Percentiles rank a stretch among this genome's conserved stretches.
Evolutionary conservation across 2,888 invertebrate genomes (phyloP).

Genomic region (Leucophenga maculata): DNA sequence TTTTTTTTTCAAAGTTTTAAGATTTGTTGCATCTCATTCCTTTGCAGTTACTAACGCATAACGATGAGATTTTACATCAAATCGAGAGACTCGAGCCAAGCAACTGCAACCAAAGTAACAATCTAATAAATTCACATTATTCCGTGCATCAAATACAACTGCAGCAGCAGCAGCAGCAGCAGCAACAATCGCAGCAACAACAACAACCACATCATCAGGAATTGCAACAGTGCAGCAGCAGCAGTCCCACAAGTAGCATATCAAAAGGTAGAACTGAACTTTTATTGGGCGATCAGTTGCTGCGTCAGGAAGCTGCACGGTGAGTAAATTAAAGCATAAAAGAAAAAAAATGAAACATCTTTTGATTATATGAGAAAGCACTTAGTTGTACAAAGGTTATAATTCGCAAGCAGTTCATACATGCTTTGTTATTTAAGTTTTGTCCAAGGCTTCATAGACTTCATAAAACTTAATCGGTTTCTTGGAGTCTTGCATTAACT

Average conservation of each 20-base stretch:
- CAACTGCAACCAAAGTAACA: conserved; percentile 45
- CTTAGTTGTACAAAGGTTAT: no score
- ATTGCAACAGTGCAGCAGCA: conserved; percentile 53
- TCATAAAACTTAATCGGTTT: no score
- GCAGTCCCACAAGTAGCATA: conserved; percentile 72
- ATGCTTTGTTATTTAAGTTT: no score
- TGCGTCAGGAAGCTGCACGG: conserved; percentile 68
- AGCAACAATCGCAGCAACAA: conserved; percentile 40
- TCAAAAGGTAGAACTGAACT: conserved; percentile 73
- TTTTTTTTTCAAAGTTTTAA: no score
- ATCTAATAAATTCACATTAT: conserved; percentile 39
- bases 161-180: conserved; percentile 36
- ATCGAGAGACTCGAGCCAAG: neutral
- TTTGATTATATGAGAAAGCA: no score
- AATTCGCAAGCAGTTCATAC: no score
- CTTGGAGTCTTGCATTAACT: no score
- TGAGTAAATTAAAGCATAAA: conserved; percentile 47
- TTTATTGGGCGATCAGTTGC: conserved; percentile 70
- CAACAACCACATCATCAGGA: conserved; percentile 44
- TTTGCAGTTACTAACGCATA: conserved; percentile 69
- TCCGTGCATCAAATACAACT: conserved; percentile 41
- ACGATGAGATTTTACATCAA: conserved; percentile 63
- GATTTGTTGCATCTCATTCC: conserved; percentile 6
- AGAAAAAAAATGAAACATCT: neutral
- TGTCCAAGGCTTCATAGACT: no score